Evolutionary conservation across 2,113 vertebrate species (phyloP).

Genomic region (Diphyllodes magnificus): DNA sequence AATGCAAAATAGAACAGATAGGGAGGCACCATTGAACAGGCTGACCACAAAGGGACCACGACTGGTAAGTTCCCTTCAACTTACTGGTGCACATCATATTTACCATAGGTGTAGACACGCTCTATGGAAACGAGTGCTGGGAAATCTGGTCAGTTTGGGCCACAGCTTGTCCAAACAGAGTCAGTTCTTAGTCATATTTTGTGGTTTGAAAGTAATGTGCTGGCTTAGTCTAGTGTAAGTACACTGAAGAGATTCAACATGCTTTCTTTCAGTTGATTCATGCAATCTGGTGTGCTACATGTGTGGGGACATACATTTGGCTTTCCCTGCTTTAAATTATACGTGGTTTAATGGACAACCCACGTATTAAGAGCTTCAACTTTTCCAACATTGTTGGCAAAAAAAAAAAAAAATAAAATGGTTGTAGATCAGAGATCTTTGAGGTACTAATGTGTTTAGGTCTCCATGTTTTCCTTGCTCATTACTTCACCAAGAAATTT

Average conservation of each 20-base stretch:
- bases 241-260: neutral
- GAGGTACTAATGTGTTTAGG: neutral
- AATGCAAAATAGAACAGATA: neutral
- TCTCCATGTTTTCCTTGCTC: neutral
- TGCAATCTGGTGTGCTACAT: fast-evolving
- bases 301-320: neutral
- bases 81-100: neutral
- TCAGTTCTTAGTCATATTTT: neutral
- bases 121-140: neutral
- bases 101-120: fast-evolving
- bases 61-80: neutral
- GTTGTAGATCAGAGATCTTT: neutral
- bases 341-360: neutral
- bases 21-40: neutral
- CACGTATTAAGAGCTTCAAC: neutral
- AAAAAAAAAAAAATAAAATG: neutral
- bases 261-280: neutral
- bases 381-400: neutral
- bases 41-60: neutral
- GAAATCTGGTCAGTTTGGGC: neutral
- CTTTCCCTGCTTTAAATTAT: neutral
- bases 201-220: neutral
- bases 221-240: neutral
- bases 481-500: neutral
- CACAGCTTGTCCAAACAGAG: neutral